Evolutionary conservation across 2,888 invertebrate genomes (phyloP).

Genomic region (Cryptus armator): DNA sequence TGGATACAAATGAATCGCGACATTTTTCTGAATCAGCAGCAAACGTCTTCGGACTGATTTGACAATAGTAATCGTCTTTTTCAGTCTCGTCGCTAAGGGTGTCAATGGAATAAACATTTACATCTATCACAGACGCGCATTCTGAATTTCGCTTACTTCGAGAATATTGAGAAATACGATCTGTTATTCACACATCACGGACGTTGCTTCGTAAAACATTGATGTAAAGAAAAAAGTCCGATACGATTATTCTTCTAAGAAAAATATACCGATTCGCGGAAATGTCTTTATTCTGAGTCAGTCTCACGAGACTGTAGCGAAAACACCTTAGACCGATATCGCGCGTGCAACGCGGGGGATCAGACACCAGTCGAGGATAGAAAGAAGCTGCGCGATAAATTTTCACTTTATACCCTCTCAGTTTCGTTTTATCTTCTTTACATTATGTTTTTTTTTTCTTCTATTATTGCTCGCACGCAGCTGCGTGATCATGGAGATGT

Average conservation of each 20-base stretch:
- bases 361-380: slow-evolving; percentile 2
- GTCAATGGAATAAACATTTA: too few species aligned
- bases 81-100: too few species aligned
- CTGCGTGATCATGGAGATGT: slow-evolving; percentile 71
- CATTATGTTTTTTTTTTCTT: slow-evolving; percentile 53
- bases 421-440: slow-evolving; percentile 39
- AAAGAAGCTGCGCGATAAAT: slow-evolving; percentile 50
- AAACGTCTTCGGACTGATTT: background rate
- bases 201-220: background rate
- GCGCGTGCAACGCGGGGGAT: slow-evolving; percentile 2
- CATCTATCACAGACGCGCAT: too few species aligned
- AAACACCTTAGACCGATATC: slow-evolving; percentile 30
- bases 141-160: too few species aligned
- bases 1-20: slow-evolving; percentile 13
- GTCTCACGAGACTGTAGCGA: slow-evolving; percentile 4
- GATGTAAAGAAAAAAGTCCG: background rate
- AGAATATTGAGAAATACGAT: too few species aligned
- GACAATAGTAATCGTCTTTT: too few species aligned
- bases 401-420: slow-evolving; percentile 42
- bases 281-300: slow-evolving; percentile 14
- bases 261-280: slow-evolving; percentile 14
- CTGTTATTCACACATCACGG: background rate
- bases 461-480: slow-evolving; percentile 74
- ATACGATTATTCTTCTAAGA: slow-evolving; percentile 2
- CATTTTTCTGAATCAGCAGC: background rate